Evolutionary conservation across 2,888 invertebrate genomes (phyloP).

Genomic region (Drosophila ustulata): DNA sequence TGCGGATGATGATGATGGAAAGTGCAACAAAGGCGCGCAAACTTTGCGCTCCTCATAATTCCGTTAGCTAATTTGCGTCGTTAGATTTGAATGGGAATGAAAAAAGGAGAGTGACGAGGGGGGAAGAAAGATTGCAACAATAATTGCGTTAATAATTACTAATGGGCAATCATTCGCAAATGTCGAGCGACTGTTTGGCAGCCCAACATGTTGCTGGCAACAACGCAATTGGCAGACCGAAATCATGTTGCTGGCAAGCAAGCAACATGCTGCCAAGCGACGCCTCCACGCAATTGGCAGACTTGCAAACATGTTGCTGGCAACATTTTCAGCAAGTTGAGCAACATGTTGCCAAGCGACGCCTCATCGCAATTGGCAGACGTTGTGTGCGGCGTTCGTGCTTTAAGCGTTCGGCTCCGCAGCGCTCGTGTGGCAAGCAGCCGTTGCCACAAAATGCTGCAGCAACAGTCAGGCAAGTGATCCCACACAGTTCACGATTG

Average conservation of each 20-base stretch:
- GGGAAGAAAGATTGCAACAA: slow-evolving; percentile 35
- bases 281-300: no score
- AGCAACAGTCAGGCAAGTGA: slow-evolving; percentile 26
- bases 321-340: not conserved
- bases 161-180: slow-evolving; percentile 55
- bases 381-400: not conserved
- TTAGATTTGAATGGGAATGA: slow-evolving; percentile 47
- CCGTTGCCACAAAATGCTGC: slow-evolving; percentile 16
- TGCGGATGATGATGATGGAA: slow-evolving; percentile 32
- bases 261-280: slow-evolving; percentile 45
- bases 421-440: slow-evolving; percentile 66
- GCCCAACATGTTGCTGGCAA: slow-evolving; percentile 19
- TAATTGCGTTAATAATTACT: slow-evolving; percentile 68
- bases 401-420: slow-evolving; percentile 5
- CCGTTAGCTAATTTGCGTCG: slow-evolving; percentile 66
- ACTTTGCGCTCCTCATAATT: slow-evolving; percentile 62
- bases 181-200: slow-evolving; percentile 15
- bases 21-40: slow-evolving; percentile 48
- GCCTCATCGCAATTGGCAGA: slow-evolving; percentile 65
- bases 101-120: not conserved
- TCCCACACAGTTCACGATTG: slow-evolving; percentile 23
- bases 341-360: slow-evolving; percentile 31
- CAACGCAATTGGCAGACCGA: not conserved
- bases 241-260: slow-evolving; percentile 17
- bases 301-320: not conserved